These are phyloP conservation scores for Formica exsecta DNA, from an alignment of 1,140 invertebrate genomes.

Conservation along the genomic window DNA sequence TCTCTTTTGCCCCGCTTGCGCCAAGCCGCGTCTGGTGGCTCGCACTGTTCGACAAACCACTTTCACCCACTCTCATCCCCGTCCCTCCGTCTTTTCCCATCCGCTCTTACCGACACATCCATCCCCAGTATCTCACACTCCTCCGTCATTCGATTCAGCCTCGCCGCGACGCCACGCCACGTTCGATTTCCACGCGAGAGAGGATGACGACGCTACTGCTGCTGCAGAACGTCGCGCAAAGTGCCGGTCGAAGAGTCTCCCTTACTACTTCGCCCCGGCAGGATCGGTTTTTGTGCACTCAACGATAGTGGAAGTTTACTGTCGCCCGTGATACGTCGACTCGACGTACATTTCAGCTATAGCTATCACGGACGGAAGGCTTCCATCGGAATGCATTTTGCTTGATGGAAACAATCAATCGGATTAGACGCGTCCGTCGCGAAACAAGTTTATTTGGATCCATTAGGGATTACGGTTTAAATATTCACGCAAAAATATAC, in stretches of 20 bases:
- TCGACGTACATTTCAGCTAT: slow-evolving; percentile 53
- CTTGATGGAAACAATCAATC: slow-evolving; percentile 57
- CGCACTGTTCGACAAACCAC: slow-evolving; percentile 60
- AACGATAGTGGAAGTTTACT: slow-evolving; percentile 64
- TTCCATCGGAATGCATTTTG: slow-evolving; percentile 48
- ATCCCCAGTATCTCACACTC: slow-evolving; percentile 46
- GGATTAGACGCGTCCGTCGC: slow-evolving; percentile 24
- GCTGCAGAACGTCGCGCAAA: slow-evolving; percentile 35
- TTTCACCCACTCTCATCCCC: slow-evolving; percentile 56
- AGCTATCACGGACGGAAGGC: not conserved
- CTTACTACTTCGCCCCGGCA: slow-evolving; percentile 61
- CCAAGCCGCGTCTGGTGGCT: slow-evolving; percentile 51
- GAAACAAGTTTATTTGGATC: slow-evolving; percentile 37
- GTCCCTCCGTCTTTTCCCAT: slow-evolving; percentile 51
- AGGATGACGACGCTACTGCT: slow-evolving; percentile 38
- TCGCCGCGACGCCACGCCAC: slow-evolving; percentile 60
- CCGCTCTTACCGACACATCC: slow-evolving; percentile 71
- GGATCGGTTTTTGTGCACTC: slow-evolving; percentile 63
- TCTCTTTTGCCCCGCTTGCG: slow-evolving; percentile 26
- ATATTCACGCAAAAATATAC: slow-evolving; percentile 1
- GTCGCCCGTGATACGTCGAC: slow-evolving; percentile 61
- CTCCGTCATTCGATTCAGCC: slow-evolving; percentile 54
- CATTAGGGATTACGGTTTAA: slow-evolving; percentile 56
- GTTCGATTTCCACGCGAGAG: slow-evolving; percentile 57
- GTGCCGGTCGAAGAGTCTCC: slow-evolving; percentile 62